Base-by-base conservation (phyloP, 1,140 invertebrate species). In the Oreohelix idahoensis region DNA sequence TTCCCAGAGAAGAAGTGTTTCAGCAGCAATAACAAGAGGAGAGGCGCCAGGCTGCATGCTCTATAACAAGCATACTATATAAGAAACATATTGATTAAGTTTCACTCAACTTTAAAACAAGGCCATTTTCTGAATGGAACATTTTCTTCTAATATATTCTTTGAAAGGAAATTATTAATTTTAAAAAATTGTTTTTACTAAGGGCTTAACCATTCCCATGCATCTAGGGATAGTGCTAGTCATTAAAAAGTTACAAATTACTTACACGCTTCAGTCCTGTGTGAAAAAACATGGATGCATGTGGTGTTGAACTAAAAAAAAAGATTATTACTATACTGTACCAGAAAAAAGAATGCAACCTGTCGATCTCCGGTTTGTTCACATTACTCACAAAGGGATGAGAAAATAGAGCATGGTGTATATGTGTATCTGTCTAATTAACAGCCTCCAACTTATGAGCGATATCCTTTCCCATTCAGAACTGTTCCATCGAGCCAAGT, bases 1-100 rank as follows among this genome's bases (percentile, higher is more conserved):
- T 82, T 82, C 71, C 80, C 80, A 53, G 80, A 82, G 49, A 82
- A 82, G 71, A 82, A 82, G 58, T 82, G 80, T 49, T 82, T 82
- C 49, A 82, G 80, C 71, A 82, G 80, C 49, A 82, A 82, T 35
- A 82, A 82, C 80, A 82, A 36, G 49, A 82, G 80, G 71, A 32
- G 80, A 53, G 80, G 80, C 35, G 80, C 80, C 71, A 82, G 71
- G 45, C 80, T 82, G 42, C 80, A 82, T 35, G 80, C 80, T 17
- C 80, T 82, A 5, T 82, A 82, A 82, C 26, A 36, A n/a, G 1
- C 17, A 17, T n/a, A 66, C n/a, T 66, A 26, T 66, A 32, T 8
- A 66, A 66, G 29, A 58, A 23, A n/a, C 53, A 58, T 10, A 20
- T 49, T 49, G 45, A 49, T 49, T 15, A 58, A 58, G 23, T 23